Evolutionary conservation across 1,140 invertebrate genomes (phyloP), one percentile per base, ranked within the genome.

Genomic region (Trichonephila clavipes): DNA sequence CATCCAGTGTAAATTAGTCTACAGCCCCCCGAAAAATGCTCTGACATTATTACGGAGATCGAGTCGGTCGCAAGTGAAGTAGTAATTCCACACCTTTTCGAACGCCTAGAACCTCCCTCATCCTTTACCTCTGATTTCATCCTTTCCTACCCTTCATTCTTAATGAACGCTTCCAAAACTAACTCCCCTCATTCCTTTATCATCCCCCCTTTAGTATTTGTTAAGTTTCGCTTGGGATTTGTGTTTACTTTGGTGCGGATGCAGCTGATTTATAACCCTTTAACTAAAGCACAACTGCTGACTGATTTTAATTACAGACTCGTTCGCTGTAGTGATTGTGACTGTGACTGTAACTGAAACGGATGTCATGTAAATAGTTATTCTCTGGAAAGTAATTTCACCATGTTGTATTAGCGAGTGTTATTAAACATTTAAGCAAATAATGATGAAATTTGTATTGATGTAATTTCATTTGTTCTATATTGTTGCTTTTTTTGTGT

Each of bases 31-130:
- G 6, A 77, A 18, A 88, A 88, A 28, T 21, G 69, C 12, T 61
- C 87, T 88, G 87, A 88, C 87, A 40, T 69, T 72, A 88, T 88
- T 88, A 88, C 28, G 62, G 18, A 88, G 87, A 72, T 88, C 34
- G 19, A 88, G 40, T 72, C 34, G n/a, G 28, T 88, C 64, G 24
- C 34, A 28, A 61, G 24, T 40, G 62, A 88, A 87, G 69, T 61
- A 88, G 87, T 88, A 88, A 88, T 88, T 88, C 87, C 87, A 69
- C 62, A 88, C 87, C 64, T n/a, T n/a, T 69, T 88, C 62, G 62
- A 69, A 40, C 58, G 61, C 19, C 86, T 86, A 58, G n/a, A 34
- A 59, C 59, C 34, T 69, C 59, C 28, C 85, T 64, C 62, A 24
- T 69, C 62, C 87, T 69, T 88, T 34, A 61, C 87, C 40, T 61